Evolutionary conservation across 1,140 invertebrate species (phyloP).

Genomic region (Galleria mellonella): DNA sequence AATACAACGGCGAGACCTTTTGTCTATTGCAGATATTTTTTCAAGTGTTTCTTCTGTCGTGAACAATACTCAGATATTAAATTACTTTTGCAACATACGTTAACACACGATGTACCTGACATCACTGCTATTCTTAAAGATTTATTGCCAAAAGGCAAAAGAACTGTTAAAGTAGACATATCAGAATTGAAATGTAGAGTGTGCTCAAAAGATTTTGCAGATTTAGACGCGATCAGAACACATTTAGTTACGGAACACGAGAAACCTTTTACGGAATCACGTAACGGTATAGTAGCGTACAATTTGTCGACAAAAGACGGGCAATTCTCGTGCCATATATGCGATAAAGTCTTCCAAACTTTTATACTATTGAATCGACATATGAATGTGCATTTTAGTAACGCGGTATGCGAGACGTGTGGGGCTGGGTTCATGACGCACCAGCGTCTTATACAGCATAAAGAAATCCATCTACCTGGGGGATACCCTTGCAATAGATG

Average conservation of each 20-base stretch:
- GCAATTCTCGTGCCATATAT: slow-evolving; percentile 41
- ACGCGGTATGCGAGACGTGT: slow-evolving; percentile 55
- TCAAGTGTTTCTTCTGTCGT: slow-evolving; percentile 52
- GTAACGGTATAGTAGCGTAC: slow-evolving; percentile 41
- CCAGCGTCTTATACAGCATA: slow-evolving; percentile 47
- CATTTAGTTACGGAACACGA: slow-evolving; percentile 32
- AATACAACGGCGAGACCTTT: slow-evolving; percentile 38
- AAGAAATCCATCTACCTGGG: slow-evolving; percentile 40
- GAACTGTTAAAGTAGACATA: slow-evolving; percentile 44
- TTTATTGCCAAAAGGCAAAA: slow-evolving; percentile 34
- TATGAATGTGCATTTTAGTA: slow-evolving; percentile 52
- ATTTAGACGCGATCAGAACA: slow-evolving; percentile 27
- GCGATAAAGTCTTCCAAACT: slow-evolving; percentile 37
- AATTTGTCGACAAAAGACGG: slow-evolving; percentile 32
- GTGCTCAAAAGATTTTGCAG: slow-evolving; percentile 19
- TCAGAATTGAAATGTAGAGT: slow-evolving; percentile 38
- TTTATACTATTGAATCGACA: slow-evolving; percentile 49
- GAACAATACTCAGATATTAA: slow-evolving; percentile 37
- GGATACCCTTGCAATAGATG: slow-evolving; percentile 41
- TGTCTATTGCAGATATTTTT: slow-evolving; percentile 41
- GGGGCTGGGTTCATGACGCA: slow-evolving; percentile 53
- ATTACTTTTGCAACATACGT: slow-evolving; percentile 28
- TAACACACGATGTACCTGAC: slow-evolving; percentile 23
- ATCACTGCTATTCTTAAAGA: slow-evolving; percentile 27
- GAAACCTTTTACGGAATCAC: slow-evolving; percentile 34